Evolutionary conservation across 2,113 vertebrate species (phyloP).

Genomic region (Laterallus jamaicensis): DNA sequence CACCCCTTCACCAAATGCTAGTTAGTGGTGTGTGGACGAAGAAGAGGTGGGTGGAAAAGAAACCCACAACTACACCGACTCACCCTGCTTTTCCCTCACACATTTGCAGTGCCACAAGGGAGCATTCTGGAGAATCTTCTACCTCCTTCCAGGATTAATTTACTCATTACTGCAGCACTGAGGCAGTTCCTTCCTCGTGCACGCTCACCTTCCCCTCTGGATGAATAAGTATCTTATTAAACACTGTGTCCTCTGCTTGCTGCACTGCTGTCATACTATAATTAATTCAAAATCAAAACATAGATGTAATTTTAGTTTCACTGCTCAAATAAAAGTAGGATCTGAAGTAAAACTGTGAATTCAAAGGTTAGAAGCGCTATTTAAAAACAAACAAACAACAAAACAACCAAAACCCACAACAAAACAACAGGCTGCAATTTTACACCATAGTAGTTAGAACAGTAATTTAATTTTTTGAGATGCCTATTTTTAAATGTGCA

Average conservation of each 20-base stretch:
- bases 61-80: not conserved
- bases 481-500: not conserved
- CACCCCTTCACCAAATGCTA: not conserved
- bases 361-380: not conserved
- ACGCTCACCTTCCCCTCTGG: not conserved
- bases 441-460: not conserved
- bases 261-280: not conserved
- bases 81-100: not conserved
- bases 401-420: too few species aligned
- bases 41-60: not conserved
- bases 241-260: not conserved
- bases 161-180: not conserved
- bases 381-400: too few species aligned
- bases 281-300: not conserved
- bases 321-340: not conserved
- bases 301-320: not conserved
- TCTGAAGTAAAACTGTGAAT: not conserved
- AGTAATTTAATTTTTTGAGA: not conserved
- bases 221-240: not conserved
- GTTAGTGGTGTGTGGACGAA: not conserved
- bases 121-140: not conserved
- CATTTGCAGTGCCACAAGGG: not conserved
- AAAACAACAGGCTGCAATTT: not conserved
- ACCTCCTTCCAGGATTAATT: not conserved
- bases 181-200: not conserved